Base-by-base conservation (phyloP, 2,113 vertebrate species). In the Myrmecobius fasciatus region DNA sequence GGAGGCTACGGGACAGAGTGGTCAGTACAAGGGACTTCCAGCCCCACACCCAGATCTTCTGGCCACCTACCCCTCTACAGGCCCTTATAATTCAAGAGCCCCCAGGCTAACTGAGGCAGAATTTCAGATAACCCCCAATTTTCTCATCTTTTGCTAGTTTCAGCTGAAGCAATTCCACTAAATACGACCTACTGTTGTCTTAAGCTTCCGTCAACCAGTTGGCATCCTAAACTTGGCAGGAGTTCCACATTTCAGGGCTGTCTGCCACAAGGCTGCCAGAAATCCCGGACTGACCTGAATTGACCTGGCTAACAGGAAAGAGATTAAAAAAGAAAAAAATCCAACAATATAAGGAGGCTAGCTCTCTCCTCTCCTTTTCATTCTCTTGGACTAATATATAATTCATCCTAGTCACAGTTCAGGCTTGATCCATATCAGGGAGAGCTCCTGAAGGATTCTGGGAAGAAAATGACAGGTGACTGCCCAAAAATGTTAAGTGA, bases 371-470 rank as follows among this genome's bases (percentile, higher is more conserved):
- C 94, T 51, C 11, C 67, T 83, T 83, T 93, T 54, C 6, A 54
- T 83, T 94, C 93, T 51, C 92, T 94, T 88, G 46, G 28, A 90
- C 91, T n/a, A 67, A 67, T 49, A 93, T 91, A 94, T 94, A 28
- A 48, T 88, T 94, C 46, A 96, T 4, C 12, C 90, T 43, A 36
- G 49, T 52, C 52, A 53, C n/a, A 36, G 1, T 8, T 83, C 43
- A 54, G 92, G 53, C 7, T 52, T 20, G 90, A 53, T 49, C 47
- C 53, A 1, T n/a, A 36, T 95, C 91, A 92, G 1, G n/a, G 11
- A 8, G 47, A 60, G 20, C 46, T 0, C 0, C 48, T 53, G 36
- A 31, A 89, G 94, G 94, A 60, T 91, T 94, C 93, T 92, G 3
- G 4, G 53, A 0, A 91, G 89, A 56, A 89, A 91, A 54, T 47